Conservation (phyloP, 2,113 vertebrate species). For the Corythaeola cristata region DNA sequence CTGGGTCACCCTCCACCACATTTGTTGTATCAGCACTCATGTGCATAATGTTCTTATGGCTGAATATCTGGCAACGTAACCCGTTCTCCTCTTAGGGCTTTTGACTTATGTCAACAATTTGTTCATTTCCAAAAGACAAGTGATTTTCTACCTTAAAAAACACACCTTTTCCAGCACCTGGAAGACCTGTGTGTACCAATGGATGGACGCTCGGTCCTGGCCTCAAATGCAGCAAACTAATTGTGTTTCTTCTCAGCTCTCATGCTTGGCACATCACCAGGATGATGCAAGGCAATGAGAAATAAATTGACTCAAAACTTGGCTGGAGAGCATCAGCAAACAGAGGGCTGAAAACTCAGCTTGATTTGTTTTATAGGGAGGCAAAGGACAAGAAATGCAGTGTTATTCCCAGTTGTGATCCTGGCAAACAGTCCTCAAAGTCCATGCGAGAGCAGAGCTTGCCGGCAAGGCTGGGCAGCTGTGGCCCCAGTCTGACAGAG, state of each 20-base stretch:
- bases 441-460: neutral
- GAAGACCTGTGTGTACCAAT: neutral
- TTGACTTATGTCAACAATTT: neutral
- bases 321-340: constrained; percentile 22
- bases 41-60: neutral
- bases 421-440: neutral
- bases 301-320: constrained; percentile 50
- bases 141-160: neutral
- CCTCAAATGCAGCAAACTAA: neutral
- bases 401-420: neutral
- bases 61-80: neutral
- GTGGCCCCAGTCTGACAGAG: rapidly evolving
- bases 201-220: neutral
- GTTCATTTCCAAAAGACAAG: neutral
- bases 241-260: neutral
- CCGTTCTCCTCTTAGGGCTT: neutral
- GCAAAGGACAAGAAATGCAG: constrained; percentile 22
- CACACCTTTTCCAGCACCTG: neutral
- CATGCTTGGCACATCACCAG: neutral
- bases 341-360: constrained; percentile 7
- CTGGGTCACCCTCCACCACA: neutral
- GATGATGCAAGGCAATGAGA: constrained; percentile 25
- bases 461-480: neutral
- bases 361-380: constrained; percentile 42
- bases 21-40: neutral